Percentiles rank a stretch among this genome's conserved stretches.
Conservation (phyloP, 2,113 vertebrate species). For the Tetrax tetrax region DNA sequence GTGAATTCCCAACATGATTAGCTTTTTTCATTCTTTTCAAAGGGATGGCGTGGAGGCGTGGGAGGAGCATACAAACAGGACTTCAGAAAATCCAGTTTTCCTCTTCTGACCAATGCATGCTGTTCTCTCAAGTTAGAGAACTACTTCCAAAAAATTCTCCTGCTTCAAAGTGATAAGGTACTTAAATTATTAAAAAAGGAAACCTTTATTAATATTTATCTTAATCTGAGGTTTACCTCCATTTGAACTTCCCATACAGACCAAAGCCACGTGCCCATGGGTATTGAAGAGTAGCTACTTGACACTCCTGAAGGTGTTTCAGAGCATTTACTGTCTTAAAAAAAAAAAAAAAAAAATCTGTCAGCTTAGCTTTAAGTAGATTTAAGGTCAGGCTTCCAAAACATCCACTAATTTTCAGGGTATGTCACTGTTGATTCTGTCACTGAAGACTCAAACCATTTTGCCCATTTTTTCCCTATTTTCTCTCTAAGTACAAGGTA, state of each 20-base stretch:
- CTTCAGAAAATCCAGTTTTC: background rate
- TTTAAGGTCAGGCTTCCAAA: background rate
- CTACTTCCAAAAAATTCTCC: background rate
- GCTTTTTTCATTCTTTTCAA: slow-evolving; percentile 7
- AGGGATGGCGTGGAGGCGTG: background rate
- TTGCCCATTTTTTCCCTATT: background rate
- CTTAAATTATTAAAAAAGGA: background rate
- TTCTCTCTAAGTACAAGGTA: background rate
- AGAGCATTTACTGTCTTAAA: background rate
- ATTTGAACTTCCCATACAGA: background rate
- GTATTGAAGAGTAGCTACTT: background rate
- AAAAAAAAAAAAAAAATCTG: background rate
- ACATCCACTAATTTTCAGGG: background rate
- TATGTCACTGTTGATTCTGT: background rate
- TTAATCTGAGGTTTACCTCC: background rate
- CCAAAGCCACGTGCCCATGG: background rate
- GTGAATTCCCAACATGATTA: slow-evolving; percentile 62
- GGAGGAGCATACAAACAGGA: background rate
- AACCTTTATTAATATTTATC: background rate
- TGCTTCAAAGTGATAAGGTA: background rate
- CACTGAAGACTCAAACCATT: background rate
- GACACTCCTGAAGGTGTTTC: background rate
- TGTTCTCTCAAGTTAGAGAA: background rate
- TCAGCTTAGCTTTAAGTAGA: background rate
- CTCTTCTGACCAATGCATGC: background rate